Evolutionary conservation across 2,113 vertebrate species (phyloP).

Genomic region (Apus apus): DNA sequence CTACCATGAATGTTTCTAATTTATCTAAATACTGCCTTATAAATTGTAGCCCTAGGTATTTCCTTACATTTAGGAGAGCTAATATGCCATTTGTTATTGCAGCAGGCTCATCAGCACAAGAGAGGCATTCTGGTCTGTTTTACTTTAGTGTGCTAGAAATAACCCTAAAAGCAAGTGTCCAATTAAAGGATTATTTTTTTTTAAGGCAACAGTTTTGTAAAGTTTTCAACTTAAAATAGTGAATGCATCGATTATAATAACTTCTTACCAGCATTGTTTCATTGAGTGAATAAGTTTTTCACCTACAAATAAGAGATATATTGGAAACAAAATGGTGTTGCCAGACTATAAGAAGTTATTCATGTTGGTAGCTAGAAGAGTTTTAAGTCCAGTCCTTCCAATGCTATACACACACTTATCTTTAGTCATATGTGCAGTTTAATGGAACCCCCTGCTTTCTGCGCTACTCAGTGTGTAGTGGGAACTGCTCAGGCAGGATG

Average conservation of each 20-base stretch:
- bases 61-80: neutral
- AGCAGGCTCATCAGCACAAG: neutral
- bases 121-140: neutral
- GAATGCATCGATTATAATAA: neutral
- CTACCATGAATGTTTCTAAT: neutral
- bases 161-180: neutral
- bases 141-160: neutral
- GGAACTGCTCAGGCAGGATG: neutral
- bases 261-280: neutral
- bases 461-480: neutral
- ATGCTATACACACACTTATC: neutral
- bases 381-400: neutral
- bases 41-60: constrained; percentile 14
- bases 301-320: neutral
- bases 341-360: neutral
- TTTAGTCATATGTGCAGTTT: neutral
- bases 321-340: neutral
- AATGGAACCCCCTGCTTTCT: neutral
- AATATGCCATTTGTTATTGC: neutral
- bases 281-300: neutral
- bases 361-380: neutral
- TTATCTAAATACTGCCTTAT: neutral
- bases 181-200: neutral
- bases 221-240: neutral
- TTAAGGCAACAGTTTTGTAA: neutral